These are phyloP conservation scores for Acrocephalus kingi DNA, from an alignment of 2,113 vertebrate species.

Conservation along the genomic window DNA sequence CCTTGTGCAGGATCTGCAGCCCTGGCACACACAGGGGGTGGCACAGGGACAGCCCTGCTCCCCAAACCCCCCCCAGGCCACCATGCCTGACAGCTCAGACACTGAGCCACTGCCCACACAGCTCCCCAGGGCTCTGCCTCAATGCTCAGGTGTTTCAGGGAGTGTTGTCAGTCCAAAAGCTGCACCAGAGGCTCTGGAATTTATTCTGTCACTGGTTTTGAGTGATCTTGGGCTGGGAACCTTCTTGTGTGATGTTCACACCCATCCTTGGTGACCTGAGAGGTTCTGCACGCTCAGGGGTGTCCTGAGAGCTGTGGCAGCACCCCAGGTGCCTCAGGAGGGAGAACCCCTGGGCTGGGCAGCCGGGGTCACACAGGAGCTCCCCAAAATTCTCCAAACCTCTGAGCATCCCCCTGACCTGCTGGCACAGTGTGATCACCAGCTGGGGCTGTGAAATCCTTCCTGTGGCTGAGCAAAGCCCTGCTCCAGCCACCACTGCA, in stretches of 20 bases:
- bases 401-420: not conserved
- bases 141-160: not conserved
- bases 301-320: not conserved
- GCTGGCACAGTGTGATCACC: not conserved
- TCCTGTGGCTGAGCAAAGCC: not conserved
- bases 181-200: not conserved
- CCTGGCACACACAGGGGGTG: not conserved
- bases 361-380: not conserved
- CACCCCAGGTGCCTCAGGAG: not conserved
- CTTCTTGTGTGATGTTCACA: not conserved
- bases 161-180: not conserved
- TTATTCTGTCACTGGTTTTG: not conserved
- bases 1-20: not conserved
- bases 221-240: not conserved
- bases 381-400: not conserved
- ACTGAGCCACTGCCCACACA: not conserved
- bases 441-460: not conserved
- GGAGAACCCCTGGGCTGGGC: not conserved
- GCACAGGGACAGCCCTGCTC: not conserved
- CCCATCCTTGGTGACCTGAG: not conserved
- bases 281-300: not conserved
- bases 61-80: rapidly evolving
- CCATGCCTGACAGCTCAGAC: not conserved
- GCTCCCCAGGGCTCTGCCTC: not conserved
- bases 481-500: rapidly evolving